Conservation (phyloP, 2,888 invertebrate genomes). For the Cenopis cana region DNA sequence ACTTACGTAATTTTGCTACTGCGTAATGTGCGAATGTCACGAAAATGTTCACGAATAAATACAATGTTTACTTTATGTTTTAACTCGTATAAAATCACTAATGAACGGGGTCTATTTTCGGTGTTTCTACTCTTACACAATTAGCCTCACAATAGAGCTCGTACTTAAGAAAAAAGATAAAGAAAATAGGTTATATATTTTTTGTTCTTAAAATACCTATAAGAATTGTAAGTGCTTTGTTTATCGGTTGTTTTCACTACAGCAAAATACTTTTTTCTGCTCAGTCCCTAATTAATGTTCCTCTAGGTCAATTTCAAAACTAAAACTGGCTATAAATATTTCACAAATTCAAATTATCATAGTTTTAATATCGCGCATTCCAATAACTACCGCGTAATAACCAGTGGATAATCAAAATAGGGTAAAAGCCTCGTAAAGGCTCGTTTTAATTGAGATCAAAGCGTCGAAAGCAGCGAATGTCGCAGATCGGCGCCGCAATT, state of each 20-base stretch:
- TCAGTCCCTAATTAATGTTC: too few relatives aligned
- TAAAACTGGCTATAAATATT: not conserved
- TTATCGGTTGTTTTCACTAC: too few relatives aligned
- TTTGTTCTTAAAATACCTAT: too few relatives aligned
- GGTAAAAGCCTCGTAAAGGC: conserved; percentile 41
- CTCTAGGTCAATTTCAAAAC: not conserved
- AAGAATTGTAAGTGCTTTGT: too few relatives aligned
- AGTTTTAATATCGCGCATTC: conserved; percentile 13
- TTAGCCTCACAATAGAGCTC: not conserved
- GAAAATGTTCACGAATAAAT: not conserved
- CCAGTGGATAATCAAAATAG: conserved; percentile 38
- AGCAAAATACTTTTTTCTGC: too few relatives aligned
- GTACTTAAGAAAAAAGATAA: not conserved
- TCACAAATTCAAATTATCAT: not conserved
- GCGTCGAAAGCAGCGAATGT: conserved; percentile 47
- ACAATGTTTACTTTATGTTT: not conserved
- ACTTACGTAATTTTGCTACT: conserved; percentile 1
- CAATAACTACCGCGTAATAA: conserved; percentile 27
- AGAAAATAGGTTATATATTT: too few relatives aligned
- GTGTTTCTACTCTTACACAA: not conserved
- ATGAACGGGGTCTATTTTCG: not conserved
- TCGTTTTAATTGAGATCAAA: conserved; percentile 47
- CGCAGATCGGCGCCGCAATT: conserved; percentile 51
- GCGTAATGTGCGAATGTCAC: not conserved
- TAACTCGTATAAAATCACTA: not conserved